Percentiles rank a stretch among this genome's conserved stretches.
phyloP scores from a whole-genome alignment of 35 echinoderm and acorn worm genomes.

The Stichopus chloronotus region DNA sequence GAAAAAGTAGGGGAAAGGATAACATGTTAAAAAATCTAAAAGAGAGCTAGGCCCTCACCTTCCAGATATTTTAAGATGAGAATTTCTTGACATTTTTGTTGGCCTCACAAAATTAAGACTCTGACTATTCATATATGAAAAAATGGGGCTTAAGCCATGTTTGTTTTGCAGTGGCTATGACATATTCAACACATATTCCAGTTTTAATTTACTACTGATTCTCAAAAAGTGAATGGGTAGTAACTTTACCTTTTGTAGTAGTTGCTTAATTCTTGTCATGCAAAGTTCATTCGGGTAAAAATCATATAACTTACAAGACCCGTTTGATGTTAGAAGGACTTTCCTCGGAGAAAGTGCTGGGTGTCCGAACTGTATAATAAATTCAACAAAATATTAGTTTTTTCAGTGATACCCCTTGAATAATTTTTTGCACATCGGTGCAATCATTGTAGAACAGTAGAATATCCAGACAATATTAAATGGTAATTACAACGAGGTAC shows the following conservation, averaged over 20 bases:
- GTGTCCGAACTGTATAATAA: constrained; percentile 6
- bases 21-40: no score
- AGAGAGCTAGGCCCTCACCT: no score
- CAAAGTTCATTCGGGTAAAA: constrained; percentile 1
- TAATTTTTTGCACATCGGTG: neutral
- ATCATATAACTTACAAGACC: constrained; percentile 18
- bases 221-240: no score
- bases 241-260: neutral
- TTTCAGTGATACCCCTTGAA: neutral
- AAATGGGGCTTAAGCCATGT: no score
- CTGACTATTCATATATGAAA: no score
- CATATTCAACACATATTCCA: no score
- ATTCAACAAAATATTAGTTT: neutral
- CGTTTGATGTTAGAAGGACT: neutral
- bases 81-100: no score
- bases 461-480: neutral
- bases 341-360: constrained; percentile 15
- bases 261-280: neutral
- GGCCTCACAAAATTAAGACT: no score
- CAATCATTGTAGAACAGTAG: neutral
- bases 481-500: neutral
- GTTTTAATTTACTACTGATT: no score
- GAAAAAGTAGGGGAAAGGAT: no score
- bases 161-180: no score
- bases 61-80: no score